Evolutionary conservation across 2,888 invertebrate species (phyloP), one percentile per base, ranked within the genome.

Genomic region (Chrysomela aeneicollis): DNA sequence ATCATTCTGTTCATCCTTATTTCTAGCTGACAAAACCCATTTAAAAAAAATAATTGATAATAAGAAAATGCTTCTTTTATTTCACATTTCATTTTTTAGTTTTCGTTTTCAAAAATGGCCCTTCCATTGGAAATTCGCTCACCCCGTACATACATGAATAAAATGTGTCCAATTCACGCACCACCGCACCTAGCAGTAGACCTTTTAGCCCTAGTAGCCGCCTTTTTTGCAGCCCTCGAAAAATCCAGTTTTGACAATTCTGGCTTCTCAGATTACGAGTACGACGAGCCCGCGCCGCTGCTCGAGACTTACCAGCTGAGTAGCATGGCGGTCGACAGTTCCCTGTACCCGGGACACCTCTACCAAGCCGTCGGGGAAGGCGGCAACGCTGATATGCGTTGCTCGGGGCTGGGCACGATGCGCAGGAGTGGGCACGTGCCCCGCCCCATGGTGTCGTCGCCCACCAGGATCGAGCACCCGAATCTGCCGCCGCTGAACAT

Each of bases 381-480:
- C 46, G 73, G 78, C 51, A 83, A 82, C 67, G 78, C 80, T 12
- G 82, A 83, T 63, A 83, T 82, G 82, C 71, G 82, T 19, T 83
- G 82, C 67, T 78, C 80, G 57, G 80, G 76, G 69, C 70, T 86
- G 74, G 85, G 85, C 0, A 78, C 86, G 2, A 82, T 86, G 21
- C 81, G 86, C 42, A 83, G 86, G 8, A 82, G 82, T 18, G 60
- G 77, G 58, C 73, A 78, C 12, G 62, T 76, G 5, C 67, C 65
- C 60, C 85, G 93, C 54, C 91, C 92, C 0, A 82, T 89, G 19
- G 92, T 93, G 0, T 92, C 93, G 4, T 91, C 92, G 0, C 93
- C 93, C 0, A 92, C 92, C 0, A 86, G 91, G 72, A 92, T 93
- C 74, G 93, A 93, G 77, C 89, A 93, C 75, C 92, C 93, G 0